Base-by-base conservation (phyloP, 2,113 vertebrate species). In the Clarias macrocephalus region DNA sequence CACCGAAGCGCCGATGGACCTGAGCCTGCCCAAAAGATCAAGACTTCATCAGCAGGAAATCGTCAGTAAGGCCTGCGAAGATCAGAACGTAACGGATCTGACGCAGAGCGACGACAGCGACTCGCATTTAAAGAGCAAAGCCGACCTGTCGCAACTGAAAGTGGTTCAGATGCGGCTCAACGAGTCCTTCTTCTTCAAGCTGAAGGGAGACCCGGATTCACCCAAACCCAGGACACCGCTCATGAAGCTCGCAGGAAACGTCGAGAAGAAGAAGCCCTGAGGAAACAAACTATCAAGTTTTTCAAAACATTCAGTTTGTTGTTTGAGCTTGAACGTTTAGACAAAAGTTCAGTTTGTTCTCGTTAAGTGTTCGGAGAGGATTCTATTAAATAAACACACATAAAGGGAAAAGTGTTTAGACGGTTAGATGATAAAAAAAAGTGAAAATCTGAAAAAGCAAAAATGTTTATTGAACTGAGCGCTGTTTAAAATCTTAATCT, bases 131-230 rank as follows among this genome's bases (percentile, higher is more conserved):
- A 86, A 86, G 37, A 52, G 70, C 23, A 95, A 87, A 84, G 66
- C 76, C n/a, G 93, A 93, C 84, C 65, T 77, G 66, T 70, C 83
- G 42, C 93, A 96, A 88, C 90, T 94, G 54, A 89, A 92, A 84
- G 92, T 91, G 0, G 90, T 96, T 59, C 95, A 96, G 91, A 95
- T 86, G 72, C 93, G 89, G 65, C 93, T 96, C 59, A 96, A 96
- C 11, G 94, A 95, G 85, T 95, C 93, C 6, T 96, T 95, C 88
- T 96, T 94, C 54, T 96, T 96, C 90, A 96, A 91, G 89, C 60
- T 93, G 1, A 96, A 95, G 87, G 94, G 94, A 77, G 92, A 95
- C 0, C 59, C 52, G 42, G 82, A n/a, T 25, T 92, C 92, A 0
- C 92, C 93, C 0, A 93, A 94, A 60, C 90, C 95, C 0, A 87